Base-by-base conservation (phyloP, 2,113 vertebrate genomes). In the Maccullochella peelii region DNA sequence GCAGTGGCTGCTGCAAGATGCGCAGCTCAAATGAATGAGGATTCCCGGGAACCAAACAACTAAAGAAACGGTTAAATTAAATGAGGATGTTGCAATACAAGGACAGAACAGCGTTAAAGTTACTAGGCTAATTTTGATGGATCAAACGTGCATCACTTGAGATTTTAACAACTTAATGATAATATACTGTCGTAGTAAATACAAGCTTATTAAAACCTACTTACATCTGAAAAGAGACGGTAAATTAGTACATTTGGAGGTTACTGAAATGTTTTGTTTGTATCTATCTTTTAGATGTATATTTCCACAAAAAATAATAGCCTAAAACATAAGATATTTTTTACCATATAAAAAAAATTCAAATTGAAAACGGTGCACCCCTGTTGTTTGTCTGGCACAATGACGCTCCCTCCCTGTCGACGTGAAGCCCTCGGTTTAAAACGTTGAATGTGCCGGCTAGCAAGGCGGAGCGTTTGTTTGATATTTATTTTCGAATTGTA, bases 291-390 rank as follows among this genome's bases (percentile, higher is more conserved):
- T 50, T 6, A 18, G 18, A 9, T 36, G 0, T 55, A 3, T 25
- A 38, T 16, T 4, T 2, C 1, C 11, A 23, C 0, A 0, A 55
- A 73, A 57, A 55, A 50, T 21, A 18, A 44, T 2, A 4, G 5
- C 1, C 0, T 25, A n/a, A 66, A 65, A 14, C 2, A 23, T 4
- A 25, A 25, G 2, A 59, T 7, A n/a, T 3, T 42, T 27, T 36
- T 55, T 49, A 25, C 8, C 0, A 14, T 73, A 0, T 27, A 12
- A 33, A 52, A 73, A 71, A 79, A 75, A 83, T 89, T 91, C 63
- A 79, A 93, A 87, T 83, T 70, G 4, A 88, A 87, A 90, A 84
- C 88, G 85, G 78, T 81, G 77, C 50, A 68, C 36, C 42, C 79
- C 82, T 25, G 68, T 86, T 1, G 44, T 90, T 88, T 91, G 82